These are phyloP conservation scores for Scotopteryx bipunctaria DNA, from an alignment of 2,888 invertebrate genomes.

Conservation along the genomic window DNA sequence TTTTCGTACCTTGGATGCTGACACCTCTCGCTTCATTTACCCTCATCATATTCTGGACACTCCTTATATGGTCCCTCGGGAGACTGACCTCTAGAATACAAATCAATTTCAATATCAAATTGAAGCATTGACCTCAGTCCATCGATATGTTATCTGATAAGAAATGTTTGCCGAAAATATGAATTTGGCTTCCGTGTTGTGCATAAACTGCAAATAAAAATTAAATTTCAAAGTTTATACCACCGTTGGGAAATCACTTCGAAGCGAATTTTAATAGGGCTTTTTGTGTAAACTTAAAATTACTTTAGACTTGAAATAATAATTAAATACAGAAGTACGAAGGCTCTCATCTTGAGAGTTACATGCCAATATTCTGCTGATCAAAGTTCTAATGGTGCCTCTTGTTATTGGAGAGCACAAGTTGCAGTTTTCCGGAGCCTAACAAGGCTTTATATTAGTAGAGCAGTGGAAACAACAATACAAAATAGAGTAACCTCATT, in stretches of 20 bases:
- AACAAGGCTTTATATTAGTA: constrained; percentile 1
- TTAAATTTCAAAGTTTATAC: constrained; percentile 22
- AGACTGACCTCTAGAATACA: constrained; percentile 5
- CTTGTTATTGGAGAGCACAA: too few relatives aligned
- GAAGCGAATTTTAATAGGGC: constrained; percentile 11
- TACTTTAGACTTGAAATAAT: constrained; percentile 43
- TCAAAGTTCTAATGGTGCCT: too few relatives aligned
- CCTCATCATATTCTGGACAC: constrained; percentile 11
- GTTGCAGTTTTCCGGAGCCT: too few relatives aligned
- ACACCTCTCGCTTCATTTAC: constrained; percentile 12
- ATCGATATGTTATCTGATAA: constrained; percentile 11
- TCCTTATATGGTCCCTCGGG: neutral
- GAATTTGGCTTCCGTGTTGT: constrained; percentile 10
- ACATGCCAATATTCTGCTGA: too few relatives aligned
- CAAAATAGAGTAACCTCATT: constrained; percentile 26
- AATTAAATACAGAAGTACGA: neutral
- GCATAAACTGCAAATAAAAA: constrained; percentile 19
- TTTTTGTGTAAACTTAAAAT: constrained; percentile 23
- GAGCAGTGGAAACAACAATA: constrained; percentile 12
- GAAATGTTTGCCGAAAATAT: constrained; percentile 5
- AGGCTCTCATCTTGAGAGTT: too few relatives aligned
- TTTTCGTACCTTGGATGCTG: constrained; percentile 6
- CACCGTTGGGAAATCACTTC: constrained; percentile 24
- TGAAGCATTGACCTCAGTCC: neutral
- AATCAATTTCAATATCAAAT: neutral